Base-by-base conservation (phyloP, 2,113 vertebrate genomes). In the Hippocampus guttulatus region DNA sequence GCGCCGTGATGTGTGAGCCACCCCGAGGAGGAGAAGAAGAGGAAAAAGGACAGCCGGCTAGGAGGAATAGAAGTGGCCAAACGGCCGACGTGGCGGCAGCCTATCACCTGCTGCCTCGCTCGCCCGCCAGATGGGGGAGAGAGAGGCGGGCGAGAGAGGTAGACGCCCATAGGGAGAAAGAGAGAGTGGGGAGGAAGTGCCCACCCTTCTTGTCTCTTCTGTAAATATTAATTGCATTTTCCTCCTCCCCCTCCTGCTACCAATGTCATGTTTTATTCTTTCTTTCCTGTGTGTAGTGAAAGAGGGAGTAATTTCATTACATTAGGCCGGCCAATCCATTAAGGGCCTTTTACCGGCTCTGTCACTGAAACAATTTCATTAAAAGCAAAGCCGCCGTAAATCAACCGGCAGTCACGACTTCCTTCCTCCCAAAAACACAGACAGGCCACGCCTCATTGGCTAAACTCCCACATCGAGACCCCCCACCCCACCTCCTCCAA, bases 321-420 rank as follows among this genome's bases (percentile, higher is more conserved):
- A 98, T 97, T 96, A 98, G 95, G 94, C 95, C 94, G 94, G 93
- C 95, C 95, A 98, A 98, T 99, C 96, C 96, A 99, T 99, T 99
- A 98, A 94, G 93, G 94, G 95, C 95, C 96, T 97, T 96, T 98
- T 98, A 98, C 96, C 93, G 93, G 91, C 94, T 95, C 96, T 97
- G 96, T 96, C 96, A 96, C 92, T 94, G 96, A 95, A 97, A 98
- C 96, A 97, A 97, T 99, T 98, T 99, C 95, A 98, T 98, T 98
- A 98, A 97, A 88, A 95, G 94, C 80, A 95, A 95, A 94, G 95
- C 94, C 93, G 94, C 93, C 93, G 94, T 98, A 98, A 98, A 98
- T 98, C 96, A 98, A 92, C 87, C 92, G 76, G 75, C 93, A 94
- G 95, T 96, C 96, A 97, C 92, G 86, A 91, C 92, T 94, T 92